A percentile compares a stretch with the other conserved stretches of the same genome.
Conservation (phyloP, 2,113 vertebrate genomes). For the Pelecanoides urinatrix region DNA sequence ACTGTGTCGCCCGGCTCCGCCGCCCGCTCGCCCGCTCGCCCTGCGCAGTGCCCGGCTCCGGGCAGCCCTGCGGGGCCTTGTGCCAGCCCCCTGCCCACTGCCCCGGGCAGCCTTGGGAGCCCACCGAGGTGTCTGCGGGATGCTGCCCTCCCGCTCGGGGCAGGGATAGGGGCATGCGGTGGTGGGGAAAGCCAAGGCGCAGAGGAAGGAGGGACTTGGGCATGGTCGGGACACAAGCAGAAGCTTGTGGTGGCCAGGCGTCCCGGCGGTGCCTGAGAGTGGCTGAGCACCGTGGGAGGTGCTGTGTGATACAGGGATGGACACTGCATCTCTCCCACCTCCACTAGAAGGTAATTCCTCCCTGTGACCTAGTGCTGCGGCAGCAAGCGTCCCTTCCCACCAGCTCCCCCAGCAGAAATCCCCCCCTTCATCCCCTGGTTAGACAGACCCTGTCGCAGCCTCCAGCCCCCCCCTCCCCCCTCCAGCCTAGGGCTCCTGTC, state of each 20-base stretch:
- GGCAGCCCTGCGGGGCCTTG: not conserved
- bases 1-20: slow-evolving; percentile 36
- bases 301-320: not conserved
- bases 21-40: not conserved
- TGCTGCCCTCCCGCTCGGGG: not conserved
- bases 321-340: not conserved
- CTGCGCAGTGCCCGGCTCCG: not conserved
- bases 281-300: not conserved
- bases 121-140: not conserved
- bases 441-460: not conserved
- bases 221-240: not conserved
- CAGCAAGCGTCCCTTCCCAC: not conserved
- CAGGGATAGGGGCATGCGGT: not conserved
- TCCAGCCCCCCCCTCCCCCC: not conserved
- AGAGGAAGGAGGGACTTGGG: not conserved
- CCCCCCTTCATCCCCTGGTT: not conserved
- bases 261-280: accelerated
- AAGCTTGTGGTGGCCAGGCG: accelerated
- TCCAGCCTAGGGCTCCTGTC: not conserved
- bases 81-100: not conserved
- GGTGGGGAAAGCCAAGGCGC: not conserved
- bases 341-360: not conserved
- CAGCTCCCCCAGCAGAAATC: not conserved
- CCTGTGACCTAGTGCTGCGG: not conserved
- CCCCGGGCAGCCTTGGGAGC: not conserved